These are phyloP conservation scores for Tholera decimalis DNA, from an alignment of 2,888 invertebrate genomes.

Conservation along the genomic window DNA sequence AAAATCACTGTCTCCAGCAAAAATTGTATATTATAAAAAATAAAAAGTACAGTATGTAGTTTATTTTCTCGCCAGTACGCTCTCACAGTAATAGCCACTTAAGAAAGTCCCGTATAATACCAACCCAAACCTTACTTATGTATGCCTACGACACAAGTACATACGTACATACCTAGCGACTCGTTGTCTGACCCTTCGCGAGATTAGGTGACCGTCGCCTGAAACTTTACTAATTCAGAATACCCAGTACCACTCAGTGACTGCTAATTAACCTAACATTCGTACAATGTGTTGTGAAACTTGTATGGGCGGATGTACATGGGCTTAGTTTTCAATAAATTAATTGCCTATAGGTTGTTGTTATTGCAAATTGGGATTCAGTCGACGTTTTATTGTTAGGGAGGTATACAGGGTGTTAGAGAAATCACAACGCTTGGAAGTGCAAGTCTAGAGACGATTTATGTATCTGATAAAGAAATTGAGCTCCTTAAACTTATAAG, in stretches of 20 bases:
- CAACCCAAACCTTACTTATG: slow-evolving; percentile 1
- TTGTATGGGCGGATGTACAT: slow-evolving; percentile 50
- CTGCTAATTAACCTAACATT: slow-evolving; percentile 67
- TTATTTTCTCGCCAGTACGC: too few species aligned
- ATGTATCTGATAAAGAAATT: too few species aligned
- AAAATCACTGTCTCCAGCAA: too few species aligned
- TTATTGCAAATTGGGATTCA: slow-evolving; percentile 35
- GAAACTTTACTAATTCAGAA: slow-evolving; percentile 76
- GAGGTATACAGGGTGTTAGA: too few species aligned
- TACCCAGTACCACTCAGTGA: slow-evolving; percentile 65
- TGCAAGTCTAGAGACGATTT: too few species aligned
- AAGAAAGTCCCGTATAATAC: too few species aligned
- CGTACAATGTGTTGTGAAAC: slow-evolving; percentile 49
- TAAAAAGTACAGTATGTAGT: too few species aligned
- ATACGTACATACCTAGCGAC: background rate
- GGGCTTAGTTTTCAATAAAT: slow-evolving; percentile 60
- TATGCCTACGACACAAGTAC: slow-evolving; percentile 8
- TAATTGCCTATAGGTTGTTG: slow-evolving; percentile 54
- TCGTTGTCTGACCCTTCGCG: slow-evolving; percentile 45
- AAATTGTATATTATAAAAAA: too few species aligned
- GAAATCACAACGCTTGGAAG: too few species aligned
- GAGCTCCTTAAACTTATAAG: too few species aligned
- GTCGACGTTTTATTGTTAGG: too few species aligned
- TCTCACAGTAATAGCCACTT: too few species aligned
- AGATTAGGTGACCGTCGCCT: slow-evolving; percentile 71